Evolutionary conservation across 2,797 vertebrate genomes (phyloP).

Genomic region (Natrix natrix): DNA sequence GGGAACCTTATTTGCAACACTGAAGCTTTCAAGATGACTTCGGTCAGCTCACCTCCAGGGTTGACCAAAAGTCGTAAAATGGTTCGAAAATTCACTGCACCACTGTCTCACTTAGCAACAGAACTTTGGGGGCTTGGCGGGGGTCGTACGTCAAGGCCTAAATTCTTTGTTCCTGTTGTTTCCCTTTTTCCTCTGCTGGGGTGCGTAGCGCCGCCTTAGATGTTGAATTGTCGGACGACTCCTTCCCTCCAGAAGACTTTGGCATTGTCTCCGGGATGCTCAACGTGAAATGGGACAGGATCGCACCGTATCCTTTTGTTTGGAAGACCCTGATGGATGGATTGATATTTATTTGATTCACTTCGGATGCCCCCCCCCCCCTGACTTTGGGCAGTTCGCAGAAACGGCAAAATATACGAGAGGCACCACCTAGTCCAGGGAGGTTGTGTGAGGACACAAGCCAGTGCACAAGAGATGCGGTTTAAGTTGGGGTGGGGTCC

Average conservation of each 20-base stretch:
- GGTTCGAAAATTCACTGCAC: background rate
- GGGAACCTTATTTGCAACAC: too few species aligned
- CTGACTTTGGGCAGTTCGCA: background rate
- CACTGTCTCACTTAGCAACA: background rate
- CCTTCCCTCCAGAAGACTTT: conserved; percentile 94
- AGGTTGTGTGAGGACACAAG: too few species aligned
- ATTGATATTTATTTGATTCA: background rate
- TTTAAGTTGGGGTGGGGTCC: background rate
- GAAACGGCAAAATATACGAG: background rate
- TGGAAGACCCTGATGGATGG: background rate
- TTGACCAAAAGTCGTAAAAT: background rate
- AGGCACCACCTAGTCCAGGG: background rate
- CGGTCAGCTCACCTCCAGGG: too few species aligned
- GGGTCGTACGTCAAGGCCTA: background rate
- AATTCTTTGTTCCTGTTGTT: accelerated
- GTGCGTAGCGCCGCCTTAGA: conserved; percentile 85
- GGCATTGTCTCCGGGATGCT: conserved; percentile 97
- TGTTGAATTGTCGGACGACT: conserved; percentile 93
- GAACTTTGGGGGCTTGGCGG: background rate
- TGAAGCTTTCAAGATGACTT: too few species aligned
- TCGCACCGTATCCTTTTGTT: conserved; percentile 90
- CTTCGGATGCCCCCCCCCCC: background rate
- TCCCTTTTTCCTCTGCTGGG: background rate
- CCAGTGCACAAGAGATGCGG: background rate
- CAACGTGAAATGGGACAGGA: conserved; percentile 95